Evolutionary conservation across 1,140 invertebrate genomes (phyloP), one percentile per base, ranked within the genome.

Genomic region (Pogonus chalceus): DNA sequence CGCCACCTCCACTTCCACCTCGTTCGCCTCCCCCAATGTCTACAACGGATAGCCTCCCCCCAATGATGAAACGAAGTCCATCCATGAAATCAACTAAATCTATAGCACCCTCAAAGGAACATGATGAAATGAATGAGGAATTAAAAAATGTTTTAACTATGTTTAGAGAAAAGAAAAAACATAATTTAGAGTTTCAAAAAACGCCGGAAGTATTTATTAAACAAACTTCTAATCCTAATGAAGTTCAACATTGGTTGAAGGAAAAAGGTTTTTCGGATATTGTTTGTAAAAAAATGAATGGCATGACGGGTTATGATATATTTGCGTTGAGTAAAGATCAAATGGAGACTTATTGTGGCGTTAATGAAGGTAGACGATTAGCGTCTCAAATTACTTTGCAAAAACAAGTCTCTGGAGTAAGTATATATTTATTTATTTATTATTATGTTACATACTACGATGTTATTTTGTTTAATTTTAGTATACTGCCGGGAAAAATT

Each of bases 321-420:
- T 88, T 92, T 64, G 72, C 71, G 2, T 69, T 89, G 16, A 77
- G 77, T 0, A 74, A 76, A 18, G 58, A 70, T 43, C 79, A 87
- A 60, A 69, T 89, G 24, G 83, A 88, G 58, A 76, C 79, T 26
- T 76, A 82, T 58, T 83, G 82, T 59, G 87, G 85, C 0, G 61
- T 70, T 2, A 72, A 79, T 23, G 87, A 90, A 64, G 88, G 87
- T 37, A 75, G 76, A 56, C 74, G 85, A 3, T 75, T 92, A 3
- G 79, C 83, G 60, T 84, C 83, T 35, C 86, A 89, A 65, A 72
- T 92, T 20, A 80, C 81, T 1, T 75, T 90, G 50, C 87, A 88
- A 63, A 77, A 85, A 60, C 88, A 82, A 63, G 77, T 84, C 31
- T 83, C 80, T 58, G 85, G 85, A 73, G 89, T 91, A 77, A 77